Evolutionary conservation across 2,888 invertebrate genomes (phyloP).

Genomic region (Himalopsyche kuldschensis): DNA sequence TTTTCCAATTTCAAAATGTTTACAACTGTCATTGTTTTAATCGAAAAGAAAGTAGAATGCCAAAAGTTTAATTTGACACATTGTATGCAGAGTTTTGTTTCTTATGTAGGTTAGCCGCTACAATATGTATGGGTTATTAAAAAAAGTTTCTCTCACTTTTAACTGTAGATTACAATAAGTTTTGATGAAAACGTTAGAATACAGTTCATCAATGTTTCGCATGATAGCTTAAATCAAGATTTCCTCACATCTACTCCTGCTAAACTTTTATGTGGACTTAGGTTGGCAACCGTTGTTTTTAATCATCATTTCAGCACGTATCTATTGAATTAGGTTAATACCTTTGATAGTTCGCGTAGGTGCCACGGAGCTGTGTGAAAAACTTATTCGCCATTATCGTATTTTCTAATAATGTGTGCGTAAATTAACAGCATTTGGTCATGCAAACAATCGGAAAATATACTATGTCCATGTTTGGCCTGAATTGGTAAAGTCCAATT

Average conservation of each 20-base stretch:
- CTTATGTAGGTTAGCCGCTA: too few species aligned
- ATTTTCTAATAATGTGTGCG: neutral
- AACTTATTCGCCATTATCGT: neutral
- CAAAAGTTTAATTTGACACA: too few species aligned
- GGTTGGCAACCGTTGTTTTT: neutral
- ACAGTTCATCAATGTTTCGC: neutral
- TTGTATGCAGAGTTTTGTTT: too few species aligned
- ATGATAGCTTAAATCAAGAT: neutral
- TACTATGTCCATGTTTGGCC: neutral
- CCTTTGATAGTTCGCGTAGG: neutral
- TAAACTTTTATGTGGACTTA: neutral
- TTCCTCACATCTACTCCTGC: neutral
- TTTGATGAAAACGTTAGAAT: neutral
- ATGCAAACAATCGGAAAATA: neutral
- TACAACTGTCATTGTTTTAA: too few species aligned
- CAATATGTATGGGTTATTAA: too few species aligned
- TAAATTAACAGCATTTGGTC: neutral
- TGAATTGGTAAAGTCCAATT: neutral
- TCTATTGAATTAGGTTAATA: neutral
- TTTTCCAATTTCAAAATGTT: too few species aligned
- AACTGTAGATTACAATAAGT: too few species aligned
- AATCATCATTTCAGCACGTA: neutral
- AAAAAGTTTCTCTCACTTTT: too few species aligned
- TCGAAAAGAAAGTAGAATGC: too few species aligned
- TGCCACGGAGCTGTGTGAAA: neutral